These are phyloP conservation scores for Anoplopoma fimbria DNA, from an alignment of 2,113 vertebrate species.

Conservation along the genomic window DNA sequence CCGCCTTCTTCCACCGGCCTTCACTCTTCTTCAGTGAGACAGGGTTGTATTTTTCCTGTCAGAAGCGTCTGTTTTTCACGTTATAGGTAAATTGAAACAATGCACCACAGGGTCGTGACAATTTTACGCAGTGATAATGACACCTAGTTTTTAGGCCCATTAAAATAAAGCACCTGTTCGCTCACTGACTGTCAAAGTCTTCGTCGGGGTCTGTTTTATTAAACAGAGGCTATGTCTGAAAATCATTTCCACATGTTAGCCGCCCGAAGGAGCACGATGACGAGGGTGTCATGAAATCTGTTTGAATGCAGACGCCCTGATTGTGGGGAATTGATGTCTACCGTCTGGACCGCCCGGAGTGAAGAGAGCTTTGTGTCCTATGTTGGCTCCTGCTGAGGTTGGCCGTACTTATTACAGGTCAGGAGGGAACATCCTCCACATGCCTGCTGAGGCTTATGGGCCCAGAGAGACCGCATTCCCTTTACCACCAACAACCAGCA, in stretches of 20 bases:
- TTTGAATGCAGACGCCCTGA: constrained; percentile 62
- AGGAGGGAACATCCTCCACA: constrained; percentile 38
- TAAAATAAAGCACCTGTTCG: constrained; percentile 23
- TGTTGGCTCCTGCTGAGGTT: constrained; percentile 70
- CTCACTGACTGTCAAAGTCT: constrained; percentile 35
- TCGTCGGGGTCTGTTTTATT: constrained; percentile 10
- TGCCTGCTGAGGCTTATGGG: constrained; percentile 15
- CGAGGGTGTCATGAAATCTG: constrained; percentile 56
- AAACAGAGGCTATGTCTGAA: constrained; percentile 20
- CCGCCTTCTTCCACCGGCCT: constrained; percentile 7
- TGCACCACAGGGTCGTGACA: constrained; percentile 15
- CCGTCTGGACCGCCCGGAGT: constrained; percentile 38
- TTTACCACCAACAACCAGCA: constrained; percentile 9
- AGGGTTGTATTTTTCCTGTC: constrained; percentile 47
- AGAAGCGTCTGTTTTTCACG: constrained; percentile 37
- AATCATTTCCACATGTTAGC: constrained; percentile 63
- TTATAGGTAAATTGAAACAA: constrained; percentile 55
- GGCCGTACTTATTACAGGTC: constrained; percentile 53
- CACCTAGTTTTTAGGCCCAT: constrained; percentile 27
- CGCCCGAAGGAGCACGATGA: constrained; percentile 46
- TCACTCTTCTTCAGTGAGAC: constrained; percentile 30
- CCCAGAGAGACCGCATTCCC: background rate
- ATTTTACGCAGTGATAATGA: constrained; percentile 54
- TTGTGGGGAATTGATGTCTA: constrained; percentile 66
- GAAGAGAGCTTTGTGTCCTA: constrained; percentile 60